Conservation (phyloP, 64 coral and sea anemone species). For the Dendrophyllia cribrosa region DNA sequence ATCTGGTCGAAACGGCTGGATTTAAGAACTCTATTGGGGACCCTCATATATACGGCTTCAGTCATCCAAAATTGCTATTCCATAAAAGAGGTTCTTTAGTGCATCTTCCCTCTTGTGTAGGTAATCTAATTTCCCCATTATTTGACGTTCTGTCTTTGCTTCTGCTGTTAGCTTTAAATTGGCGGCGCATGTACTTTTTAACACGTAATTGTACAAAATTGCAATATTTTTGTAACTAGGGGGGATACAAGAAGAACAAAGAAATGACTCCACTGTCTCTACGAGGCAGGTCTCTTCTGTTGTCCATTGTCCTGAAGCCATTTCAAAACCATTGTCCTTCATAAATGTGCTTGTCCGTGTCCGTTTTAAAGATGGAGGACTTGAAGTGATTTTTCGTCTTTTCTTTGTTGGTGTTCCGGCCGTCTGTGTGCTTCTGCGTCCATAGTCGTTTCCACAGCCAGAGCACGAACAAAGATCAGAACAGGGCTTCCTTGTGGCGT, state of each 20-base stretch:
- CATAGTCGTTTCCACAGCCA: slow-evolving; percentile 1
- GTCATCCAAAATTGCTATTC: not conserved
- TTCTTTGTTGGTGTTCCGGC: not conserved
- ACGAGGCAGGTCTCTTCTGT: slow-evolving; percentile 5
- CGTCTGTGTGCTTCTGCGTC: not conserved
- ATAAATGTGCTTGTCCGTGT: not conserved
- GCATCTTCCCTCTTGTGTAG: not conserved
- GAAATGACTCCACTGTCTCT: slow-evolving; percentile 23
- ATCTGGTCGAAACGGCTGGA: too few species aligned
- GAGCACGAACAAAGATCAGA: not conserved
- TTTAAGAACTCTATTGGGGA: too few species aligned
- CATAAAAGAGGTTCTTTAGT: slow-evolving; percentile 13
- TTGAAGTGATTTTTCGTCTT: not conserved
- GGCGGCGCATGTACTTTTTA: not conserved
- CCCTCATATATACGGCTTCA: too few species aligned
- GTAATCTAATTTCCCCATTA: not conserved
- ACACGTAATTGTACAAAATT: slow-evolving; percentile 15
- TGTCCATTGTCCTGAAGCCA: not conserved
- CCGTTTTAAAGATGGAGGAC: slow-evolving; percentile 16
- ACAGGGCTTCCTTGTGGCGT: not conserved
- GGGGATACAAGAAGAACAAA: not conserved
- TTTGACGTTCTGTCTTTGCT: not conserved
- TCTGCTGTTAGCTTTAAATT: not conserved
- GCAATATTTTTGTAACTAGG: not conserved
- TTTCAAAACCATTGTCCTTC: not conserved